These are phyloP conservation scores for Fukomys damarensis DNA, from an alignment of 2,113 vertebrate genomes.

Conservation along the genomic window DNA sequence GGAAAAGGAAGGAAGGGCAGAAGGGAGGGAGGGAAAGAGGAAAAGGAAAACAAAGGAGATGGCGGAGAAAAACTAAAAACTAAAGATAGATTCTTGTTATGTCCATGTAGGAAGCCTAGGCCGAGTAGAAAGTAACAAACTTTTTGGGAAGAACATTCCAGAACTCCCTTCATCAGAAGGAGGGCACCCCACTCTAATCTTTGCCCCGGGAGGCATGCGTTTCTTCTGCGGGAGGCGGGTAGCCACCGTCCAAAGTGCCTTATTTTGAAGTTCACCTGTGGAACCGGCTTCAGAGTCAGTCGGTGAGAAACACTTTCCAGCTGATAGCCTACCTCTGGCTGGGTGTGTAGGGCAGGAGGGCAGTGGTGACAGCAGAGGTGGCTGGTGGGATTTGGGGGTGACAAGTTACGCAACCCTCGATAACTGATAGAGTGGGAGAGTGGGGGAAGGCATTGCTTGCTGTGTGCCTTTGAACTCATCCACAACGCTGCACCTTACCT, in stretches of 20 bases:
- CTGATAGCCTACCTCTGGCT: neutral
- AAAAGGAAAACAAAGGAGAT: fast-evolving
- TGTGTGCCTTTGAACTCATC: fast-evolving
- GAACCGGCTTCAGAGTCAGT: neutral
- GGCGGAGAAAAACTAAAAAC: too few species aligned
- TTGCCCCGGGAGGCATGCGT: too few species aligned
- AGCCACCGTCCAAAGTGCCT: neutral
- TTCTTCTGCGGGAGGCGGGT: neutral
- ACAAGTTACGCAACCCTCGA: fast-evolving
- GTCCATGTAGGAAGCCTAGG: neutral
- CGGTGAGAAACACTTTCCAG: neutral
- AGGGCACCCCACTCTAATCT: neutral
- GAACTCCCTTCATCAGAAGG: neutral
- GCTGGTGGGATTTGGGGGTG: too few species aligned
- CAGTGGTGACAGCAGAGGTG: fast-evolving
- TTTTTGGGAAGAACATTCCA: neutral
- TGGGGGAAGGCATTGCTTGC: fast-evolving
- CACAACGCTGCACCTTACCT: neutral
- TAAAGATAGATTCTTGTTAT: neutral
- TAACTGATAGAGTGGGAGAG: neutral
- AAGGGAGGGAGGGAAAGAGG: fast-evolving
- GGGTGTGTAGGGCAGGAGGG: fast-evolving
- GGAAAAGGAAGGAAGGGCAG: neutral
- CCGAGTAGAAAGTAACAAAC: neutral
- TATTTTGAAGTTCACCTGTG: neutral